phyloP scores from a whole-genome alignment of 1,140 invertebrate genomes.

The Calephelis nemesis region DNA sequence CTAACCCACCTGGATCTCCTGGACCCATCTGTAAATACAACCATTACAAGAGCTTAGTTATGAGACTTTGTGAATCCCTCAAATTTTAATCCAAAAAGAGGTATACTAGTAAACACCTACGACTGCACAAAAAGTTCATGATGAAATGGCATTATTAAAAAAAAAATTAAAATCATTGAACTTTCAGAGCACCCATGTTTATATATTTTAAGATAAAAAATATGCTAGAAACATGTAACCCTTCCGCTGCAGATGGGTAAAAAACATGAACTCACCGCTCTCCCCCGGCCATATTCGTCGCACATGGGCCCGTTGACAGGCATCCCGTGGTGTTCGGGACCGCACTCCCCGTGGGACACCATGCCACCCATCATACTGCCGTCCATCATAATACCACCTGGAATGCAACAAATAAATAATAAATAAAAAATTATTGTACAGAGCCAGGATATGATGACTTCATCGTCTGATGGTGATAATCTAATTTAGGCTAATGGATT shows the following conservation, averaged over 20 bases:
- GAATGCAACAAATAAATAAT: slow-evolving; percentile 21
- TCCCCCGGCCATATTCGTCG: slow-evolving; percentile 65
- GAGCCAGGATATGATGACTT: too few species aligned
- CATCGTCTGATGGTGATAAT: too few species aligned
- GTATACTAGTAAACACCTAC: too few species aligned
- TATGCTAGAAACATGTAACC: too few species aligned
- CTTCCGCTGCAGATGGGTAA: neutral
- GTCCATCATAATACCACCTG: slow-evolving; percentile 78
- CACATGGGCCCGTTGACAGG: slow-evolving; percentile 70
- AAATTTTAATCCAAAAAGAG: too few species aligned
- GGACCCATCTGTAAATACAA: slow-evolving; percentile 56
- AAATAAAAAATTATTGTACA: neutral
- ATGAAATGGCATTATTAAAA: too few species aligned
- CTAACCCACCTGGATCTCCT: slow-evolving; percentile 57
- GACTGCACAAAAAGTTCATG: too few species aligned
- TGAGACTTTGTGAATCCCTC: neutral
- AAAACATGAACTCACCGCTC: slow-evolving; percentile 55
- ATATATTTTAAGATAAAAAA: too few species aligned
- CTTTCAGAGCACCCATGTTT: too few species aligned
- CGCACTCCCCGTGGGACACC: slow-evolving; percentile 61
- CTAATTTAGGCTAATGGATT: too few species aligned
- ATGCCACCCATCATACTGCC: slow-evolving; percentile 68
- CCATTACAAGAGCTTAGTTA: neutral
- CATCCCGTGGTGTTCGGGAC: slow-evolving; percentile 64
- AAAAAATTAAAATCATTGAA: too few species aligned